Percentiles rank a stretch among this genome's conserved stretches.
Evolutionary conservation across 2,797 vertebrate species (phyloP).

Genomic region (Somateria mollissima): DNA sequence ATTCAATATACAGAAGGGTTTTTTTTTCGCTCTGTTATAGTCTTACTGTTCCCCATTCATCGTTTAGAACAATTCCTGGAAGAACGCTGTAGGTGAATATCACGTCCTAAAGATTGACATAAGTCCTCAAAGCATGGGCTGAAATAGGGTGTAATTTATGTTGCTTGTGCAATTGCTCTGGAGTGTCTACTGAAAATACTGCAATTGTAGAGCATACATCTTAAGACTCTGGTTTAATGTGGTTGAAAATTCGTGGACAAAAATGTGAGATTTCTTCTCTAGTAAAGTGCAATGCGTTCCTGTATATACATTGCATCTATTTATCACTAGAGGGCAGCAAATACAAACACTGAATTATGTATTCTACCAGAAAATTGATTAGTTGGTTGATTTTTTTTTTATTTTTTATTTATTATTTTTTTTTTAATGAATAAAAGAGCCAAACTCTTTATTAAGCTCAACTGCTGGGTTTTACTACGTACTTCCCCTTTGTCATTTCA

Average conservation of each 20-base stretch:
- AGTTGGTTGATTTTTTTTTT: no score
- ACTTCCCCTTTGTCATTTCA: rapidly evolving
- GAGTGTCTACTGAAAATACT: neutral
- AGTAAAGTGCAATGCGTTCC: neutral
- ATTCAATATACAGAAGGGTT: neutral
- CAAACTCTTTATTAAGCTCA: neutral
- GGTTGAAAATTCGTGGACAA: neutral
- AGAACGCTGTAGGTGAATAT: neutral
- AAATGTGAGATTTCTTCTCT: neutral
- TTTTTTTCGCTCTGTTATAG: neutral
- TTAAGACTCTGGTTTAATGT: neutral
- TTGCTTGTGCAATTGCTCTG: neutral
- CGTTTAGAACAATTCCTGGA: neutral
- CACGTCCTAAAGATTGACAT: neutral
- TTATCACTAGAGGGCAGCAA: constrained; percentile 79
- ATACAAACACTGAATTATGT: neutral
- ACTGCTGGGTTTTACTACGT: neutral
- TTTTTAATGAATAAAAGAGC: neutral
- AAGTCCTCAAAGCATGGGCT: neutral
- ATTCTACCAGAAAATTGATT: neutral
- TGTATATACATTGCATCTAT: neutral
- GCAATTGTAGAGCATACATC: neutral
- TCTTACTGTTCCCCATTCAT: neutral
- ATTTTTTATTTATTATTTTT: neutral
- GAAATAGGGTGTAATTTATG: neutral